These are phyloP conservation scores for Heliothis virescens DNA, from an alignment of 1,140 invertebrate species.

Conservation along the genomic window DNA sequence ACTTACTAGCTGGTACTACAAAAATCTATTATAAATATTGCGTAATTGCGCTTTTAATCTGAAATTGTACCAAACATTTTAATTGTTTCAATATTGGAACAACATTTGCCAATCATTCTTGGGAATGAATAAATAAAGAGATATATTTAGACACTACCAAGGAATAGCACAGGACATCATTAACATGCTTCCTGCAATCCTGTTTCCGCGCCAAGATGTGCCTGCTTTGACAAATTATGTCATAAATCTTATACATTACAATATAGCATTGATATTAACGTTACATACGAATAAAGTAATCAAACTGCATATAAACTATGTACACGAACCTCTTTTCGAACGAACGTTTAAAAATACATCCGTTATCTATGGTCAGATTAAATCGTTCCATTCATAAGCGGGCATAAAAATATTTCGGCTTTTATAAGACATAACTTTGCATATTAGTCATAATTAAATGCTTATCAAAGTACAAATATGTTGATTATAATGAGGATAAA, in stretches of 20 bases:
- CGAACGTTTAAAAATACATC: background rate
- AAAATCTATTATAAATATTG: too few species aligned
- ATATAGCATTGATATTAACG: background rate
- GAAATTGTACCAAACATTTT: too few species aligned
- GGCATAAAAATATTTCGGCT: constrained; percentile 6
- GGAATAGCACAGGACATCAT: constrained; percentile 6
- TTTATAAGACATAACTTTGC: constrained; percentile 14
- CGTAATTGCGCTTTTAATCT: too few species aligned
- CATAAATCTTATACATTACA: constrained; percentile 4
- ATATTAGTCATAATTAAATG: constrained; percentile 25
- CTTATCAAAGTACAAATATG: constrained; percentile 12
- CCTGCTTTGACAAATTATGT: constrained; percentile 8
- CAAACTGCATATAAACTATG: too few species aligned
- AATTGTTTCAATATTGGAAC: too few species aligned
- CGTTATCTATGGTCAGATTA: constrained; percentile 23
- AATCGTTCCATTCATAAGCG: constrained; percentile 17
- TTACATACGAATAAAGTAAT: background rate
- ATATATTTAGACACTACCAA: background rate
- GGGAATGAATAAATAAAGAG: background rate
- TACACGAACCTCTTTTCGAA: background rate
- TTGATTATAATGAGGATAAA: background rate
- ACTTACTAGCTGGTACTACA: too few species aligned
- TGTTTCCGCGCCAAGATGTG: constrained; percentile 1
- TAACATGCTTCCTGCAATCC: constrained; percentile 12
- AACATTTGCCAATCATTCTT: background rate